Percentiles rank a stretch among this genome's conserved stretches.
These are phyloP conservation scores for Mesocricetus auratus DNA, from an alignment of 2,113 vertebrate genomes.

Conservation along the genomic window DNA sequence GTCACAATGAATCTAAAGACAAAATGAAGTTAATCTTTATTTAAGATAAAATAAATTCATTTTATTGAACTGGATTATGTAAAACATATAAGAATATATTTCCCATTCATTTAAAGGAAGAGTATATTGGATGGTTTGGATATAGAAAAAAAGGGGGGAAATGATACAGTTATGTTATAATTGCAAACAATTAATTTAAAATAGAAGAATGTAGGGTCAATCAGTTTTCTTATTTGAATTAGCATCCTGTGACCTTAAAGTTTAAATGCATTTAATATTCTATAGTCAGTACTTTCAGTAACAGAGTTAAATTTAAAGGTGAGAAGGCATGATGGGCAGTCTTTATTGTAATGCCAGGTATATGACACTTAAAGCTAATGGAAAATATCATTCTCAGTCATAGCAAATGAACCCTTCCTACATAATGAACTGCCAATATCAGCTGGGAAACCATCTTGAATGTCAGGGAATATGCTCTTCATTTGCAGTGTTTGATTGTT, in stretches of 20 bases:
- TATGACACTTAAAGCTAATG: slow-evolving; percentile 78
- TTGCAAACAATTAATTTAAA: not conserved
- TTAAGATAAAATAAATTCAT: slow-evolving; percentile 63
- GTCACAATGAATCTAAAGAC: not conserved
- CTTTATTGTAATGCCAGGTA: slow-evolving; percentile 72
- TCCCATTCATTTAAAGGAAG: slow-evolving; percentile 21
- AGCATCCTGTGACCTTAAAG: slow-evolving; percentile 12
- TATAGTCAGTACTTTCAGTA: slow-evolving; percentile 45
- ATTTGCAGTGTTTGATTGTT: slow-evolving; percentile 84
- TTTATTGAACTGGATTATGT: not conserved
- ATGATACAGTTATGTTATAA: not conserved
- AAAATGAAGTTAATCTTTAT: slow-evolving; percentile 41
- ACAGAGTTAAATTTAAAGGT: slow-evolving; percentile 71
- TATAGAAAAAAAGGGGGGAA: not conserved
- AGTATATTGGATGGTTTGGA: not conserved
- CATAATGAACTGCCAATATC: slow-evolving; percentile 67
- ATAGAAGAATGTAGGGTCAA: not conserved
- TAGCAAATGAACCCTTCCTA: slow-evolving; percentile 67
- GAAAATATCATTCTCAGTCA: slow-evolving; percentile 75
- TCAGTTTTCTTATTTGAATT: slow-evolving; percentile 66
- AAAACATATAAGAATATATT: slow-evolving; percentile 41
- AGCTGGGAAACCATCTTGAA: slow-evolving; percentile 78
- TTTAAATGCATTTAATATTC: slow-evolving; percentile 76
- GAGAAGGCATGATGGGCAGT: slow-evolving; percentile 73
- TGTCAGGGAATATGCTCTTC: slow-evolving; percentile 79